These are phyloP conservation scores for Kryphioiulus occultus DNA, from an alignment of 2,888 invertebrate species.

Conservation along the genomic window DNA sequence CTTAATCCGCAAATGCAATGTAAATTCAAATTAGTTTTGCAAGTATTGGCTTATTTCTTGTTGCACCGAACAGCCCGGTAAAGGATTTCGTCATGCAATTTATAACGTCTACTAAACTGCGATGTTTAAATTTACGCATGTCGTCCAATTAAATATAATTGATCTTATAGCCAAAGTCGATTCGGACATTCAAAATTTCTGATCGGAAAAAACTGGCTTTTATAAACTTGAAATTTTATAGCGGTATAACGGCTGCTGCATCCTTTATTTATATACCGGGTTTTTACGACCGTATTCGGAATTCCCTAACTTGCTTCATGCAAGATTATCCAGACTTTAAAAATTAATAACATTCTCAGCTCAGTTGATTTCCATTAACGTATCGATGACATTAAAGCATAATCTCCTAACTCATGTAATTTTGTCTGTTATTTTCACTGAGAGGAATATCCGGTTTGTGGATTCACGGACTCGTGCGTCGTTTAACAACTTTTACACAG, in stretches of 20 bases:
- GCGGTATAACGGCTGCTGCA: not conserved
- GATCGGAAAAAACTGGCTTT: not conserved
- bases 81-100: not conserved
- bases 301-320: not conserved
- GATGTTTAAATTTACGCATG: not conserved
- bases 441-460: not conserved
- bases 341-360: not conserved
- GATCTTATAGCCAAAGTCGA: not conserved
- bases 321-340: conserved; percentile 7
- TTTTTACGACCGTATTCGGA: not conserved
- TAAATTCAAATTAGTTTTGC: no score
- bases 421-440: not conserved
- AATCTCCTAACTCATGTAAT: not conserved
- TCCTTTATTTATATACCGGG: not conserved
- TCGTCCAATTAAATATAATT: not conserved
- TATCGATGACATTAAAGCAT: not conserved
- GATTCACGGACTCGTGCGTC: not conserved
- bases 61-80: not conserved
- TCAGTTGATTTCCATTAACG: not conserved
- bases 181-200: not conserved
- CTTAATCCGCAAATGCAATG: no score
- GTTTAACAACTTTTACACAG: not conserved
- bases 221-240: not conserved
- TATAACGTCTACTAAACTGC: not conserved
- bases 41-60: not conserved